These are phyloP conservation scores for Tetramorium parvispinum DNA, from an alignment of 1,140 invertebrate genomes.

Conservation along the genomic window DNA sequence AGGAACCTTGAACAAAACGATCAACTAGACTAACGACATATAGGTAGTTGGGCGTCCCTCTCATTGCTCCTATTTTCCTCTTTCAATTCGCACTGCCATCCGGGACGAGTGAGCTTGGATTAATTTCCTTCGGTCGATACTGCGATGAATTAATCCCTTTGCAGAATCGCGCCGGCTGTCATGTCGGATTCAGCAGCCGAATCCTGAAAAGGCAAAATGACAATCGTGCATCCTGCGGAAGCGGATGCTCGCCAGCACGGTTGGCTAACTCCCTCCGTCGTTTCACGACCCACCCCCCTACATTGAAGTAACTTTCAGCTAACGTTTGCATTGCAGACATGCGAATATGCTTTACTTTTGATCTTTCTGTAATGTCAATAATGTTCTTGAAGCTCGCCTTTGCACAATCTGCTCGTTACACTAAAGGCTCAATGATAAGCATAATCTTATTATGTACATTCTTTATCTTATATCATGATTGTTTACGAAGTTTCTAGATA, in stretches of 20 bases:
- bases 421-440: conserved; percentile 2
- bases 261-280: conserved; percentile 78
- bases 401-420: background rate
- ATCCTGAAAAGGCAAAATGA: conserved; percentile 64
- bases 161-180: background rate
- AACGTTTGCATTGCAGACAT: conserved; percentile 52
- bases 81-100: background rate
- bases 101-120: background rate
- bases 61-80: conserved; percentile 31
- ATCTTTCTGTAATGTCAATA: background rate
- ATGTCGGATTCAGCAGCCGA: conserved; percentile 14
- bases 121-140: conserved; percentile 40
- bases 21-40: conserved; percentile 16
- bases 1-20: conserved; percentile 50
- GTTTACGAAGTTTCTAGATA: background rate
- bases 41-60: background rate
- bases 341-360: background rate
- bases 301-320: conserved; percentile 26
- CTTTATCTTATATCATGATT: background rate
- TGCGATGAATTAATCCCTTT: conserved; percentile 8
- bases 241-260: conserved; percentile 82
- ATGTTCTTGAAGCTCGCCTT: background rate
- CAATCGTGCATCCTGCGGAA: conserved; percentile 84
- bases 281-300: conserved; percentile 25
- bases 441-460: conserved; percentile 1